Base-by-base conservation (phyloP, 2,113 vertebrate species). In the Brachyistius frenatus region DNA sequence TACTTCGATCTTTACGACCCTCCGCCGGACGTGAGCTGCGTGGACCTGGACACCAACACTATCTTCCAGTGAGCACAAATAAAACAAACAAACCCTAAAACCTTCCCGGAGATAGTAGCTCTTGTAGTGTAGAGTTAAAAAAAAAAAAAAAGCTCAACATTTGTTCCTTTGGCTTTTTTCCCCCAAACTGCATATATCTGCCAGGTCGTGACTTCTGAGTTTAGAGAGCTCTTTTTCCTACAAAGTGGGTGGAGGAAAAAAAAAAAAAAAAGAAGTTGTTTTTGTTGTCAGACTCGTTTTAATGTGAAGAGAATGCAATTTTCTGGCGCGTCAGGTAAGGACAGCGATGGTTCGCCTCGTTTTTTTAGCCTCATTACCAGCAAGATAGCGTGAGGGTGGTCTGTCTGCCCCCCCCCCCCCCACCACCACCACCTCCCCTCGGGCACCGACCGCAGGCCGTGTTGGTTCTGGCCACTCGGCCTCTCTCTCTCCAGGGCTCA, bases 1-100 rank as follows among this genome's bases (percentile, higher is more conserved):
- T 99, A 99, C 87, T 99, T 99, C 86, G 98, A 99, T 81, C 95
- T 99, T 64, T 99, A 98, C 73, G 97, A 99, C 75, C 98, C 98
- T 39, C 98, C 98, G 2, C 96, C 96, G 0, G 98, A 99, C 33
- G 97, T 99, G 85, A 98, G 96, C 94, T 99, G 98, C 50, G 96
- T 99, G 86, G 98, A 99, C 91, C 94, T 99, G 91, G 98, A 99
- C 93, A 99, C 98, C 86, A 99, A 98, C 93, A 98, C 97, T 78
- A 99, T 99, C 92, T 99, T 96, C 84, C 97, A 99, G 98, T 99
- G 94, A 99, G 97, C 41, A 35, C 14, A 46, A 23, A 23, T 23
- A 23, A 23, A 23, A 23, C 23, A 23, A 23, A 23, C 23, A 23
- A 4, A 2, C 16, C n/a, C 50, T 32, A 7, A 30, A 69, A 66